phyloP scores from a whole-genome alignment of 1,140 invertebrate genomes.

The Drosophila jambulina region DNA sequence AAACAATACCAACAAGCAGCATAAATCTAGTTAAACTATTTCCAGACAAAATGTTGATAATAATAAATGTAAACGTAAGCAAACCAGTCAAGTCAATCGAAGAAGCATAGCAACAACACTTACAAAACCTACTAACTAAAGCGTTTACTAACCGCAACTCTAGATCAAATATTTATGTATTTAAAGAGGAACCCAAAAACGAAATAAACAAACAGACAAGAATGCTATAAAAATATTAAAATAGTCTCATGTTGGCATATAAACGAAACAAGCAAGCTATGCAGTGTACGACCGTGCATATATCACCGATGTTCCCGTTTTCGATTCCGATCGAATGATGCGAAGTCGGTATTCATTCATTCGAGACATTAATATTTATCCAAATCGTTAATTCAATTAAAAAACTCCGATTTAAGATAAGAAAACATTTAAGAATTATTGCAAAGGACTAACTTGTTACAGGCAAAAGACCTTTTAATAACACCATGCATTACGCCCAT shows the following conservation, averaged over 20 bases:
- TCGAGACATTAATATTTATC: not conserved
- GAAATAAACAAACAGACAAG: constrained; percentile 29
- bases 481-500: not conserved
- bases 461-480: not conserved
- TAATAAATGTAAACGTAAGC: constrained; percentile 72
- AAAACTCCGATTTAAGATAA: constrained; percentile 1
- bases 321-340: constrained; percentile 13
- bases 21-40: constrained; percentile 72
- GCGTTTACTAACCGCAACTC: constrained; percentile 71
- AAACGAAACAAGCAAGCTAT: constrained; percentile 35
- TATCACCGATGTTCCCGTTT: constrained; percentile 20
- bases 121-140: constrained; percentile 64
- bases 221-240: constrained; percentile 51
- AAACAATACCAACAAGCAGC: constrained; percentile 69
- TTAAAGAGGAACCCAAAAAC: constrained; percentile 26
- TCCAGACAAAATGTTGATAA: constrained; percentile 73
- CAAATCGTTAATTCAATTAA: constrained; percentile 2
- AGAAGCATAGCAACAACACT: constrained; percentile 72
- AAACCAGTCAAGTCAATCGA: constrained; percentile 77
- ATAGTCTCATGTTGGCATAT: constrained; percentile 68
- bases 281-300: constrained; percentile 34
- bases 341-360: constrained; percentile 1
- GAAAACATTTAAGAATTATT: not conserved
- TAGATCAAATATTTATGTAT: constrained; percentile 66
- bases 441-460: constrained; percentile 1